Evolutionary conservation across 2,888 invertebrate species (phyloP), one percentile per base, ranked within the genome.

Genomic region (Thymelicus sylvestris): DNA sequence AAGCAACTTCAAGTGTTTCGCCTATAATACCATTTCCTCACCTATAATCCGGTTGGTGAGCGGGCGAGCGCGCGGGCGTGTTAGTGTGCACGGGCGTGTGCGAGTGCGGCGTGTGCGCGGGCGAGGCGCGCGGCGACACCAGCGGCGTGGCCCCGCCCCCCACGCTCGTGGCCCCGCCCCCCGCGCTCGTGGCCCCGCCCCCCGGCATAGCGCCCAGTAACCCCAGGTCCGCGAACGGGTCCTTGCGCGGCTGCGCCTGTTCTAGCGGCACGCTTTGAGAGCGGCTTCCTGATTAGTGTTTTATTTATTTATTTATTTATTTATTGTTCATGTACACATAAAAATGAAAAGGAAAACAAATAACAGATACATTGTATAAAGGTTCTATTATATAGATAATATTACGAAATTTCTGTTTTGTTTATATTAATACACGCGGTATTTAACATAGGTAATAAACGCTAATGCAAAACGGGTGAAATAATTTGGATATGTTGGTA

Each of bases 211-310:
- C 76, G 19, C 87, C 87, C 68, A 89, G 79, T 12, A 86, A 79
- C 66, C 95, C 96, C 41, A 97, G 93, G 81, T 97, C 97, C 1
- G 96, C 96, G 84, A 97, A 97, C 6, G 97, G 96, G 86, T 97
- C 97, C 76, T 90, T 90, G 74, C 92, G 82, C 77, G 94, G 81
- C 82, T 95, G 87, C 80, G 95, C 91, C 83, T 95, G 83, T 61
- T 90, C 90, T 3, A 86, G 75, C 0, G 90, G 88, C n/a, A 87
- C 86, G 80, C 87, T 91, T 79, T 87, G 90, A 1, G 90, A 81
- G 52, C 90, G 88, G 6, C 47, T 15, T 7, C 66, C 66, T 66
- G 38, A n/a, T n/a, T n/a, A n/a, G n/a, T n/a, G n/a, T n/a, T n/a
- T n/a, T n/a, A n/a, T n/a, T n/a, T n/a, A n/a, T n/a, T n/a, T n/a